These are phyloP conservation scores for Scortum barcoo DNA, from an alignment of 2,113 vertebrate genomes.

Conservation along the genomic window DNA sequence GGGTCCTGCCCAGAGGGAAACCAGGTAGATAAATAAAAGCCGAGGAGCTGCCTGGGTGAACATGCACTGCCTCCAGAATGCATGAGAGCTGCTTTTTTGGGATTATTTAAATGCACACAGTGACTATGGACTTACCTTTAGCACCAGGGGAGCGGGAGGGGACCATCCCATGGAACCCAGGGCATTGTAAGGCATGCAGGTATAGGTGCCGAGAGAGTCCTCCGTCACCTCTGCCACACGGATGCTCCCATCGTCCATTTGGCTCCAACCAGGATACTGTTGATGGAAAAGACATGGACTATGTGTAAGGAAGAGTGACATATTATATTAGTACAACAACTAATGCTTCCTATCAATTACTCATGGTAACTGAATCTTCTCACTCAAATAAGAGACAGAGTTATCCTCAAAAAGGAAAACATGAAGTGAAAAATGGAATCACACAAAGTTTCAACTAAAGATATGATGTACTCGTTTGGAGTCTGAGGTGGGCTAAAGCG, in stretches of 20 bases:
- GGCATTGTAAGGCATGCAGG: constrained; percentile 99
- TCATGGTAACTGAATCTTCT: not conserved
- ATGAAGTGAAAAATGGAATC: not conserved
- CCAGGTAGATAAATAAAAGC: not conserved
- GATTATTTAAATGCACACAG: not conserved
- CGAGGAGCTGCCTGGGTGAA: not conserved
- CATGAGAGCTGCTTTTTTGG: not conserved
- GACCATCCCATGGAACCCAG: constrained; percentile 99
- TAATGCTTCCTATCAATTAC: not conserved
- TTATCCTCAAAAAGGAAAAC: not conserved
- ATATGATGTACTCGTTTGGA: not conserved
- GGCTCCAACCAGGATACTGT: constrained; percentile 95
- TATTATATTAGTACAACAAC: not conserved
- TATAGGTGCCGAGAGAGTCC: constrained; percentile 98
- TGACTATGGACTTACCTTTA: constrained; percentile 89
- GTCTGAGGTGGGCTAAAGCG: not conserved
- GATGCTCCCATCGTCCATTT: constrained; percentile 97
- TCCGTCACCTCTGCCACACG: constrained; percentile 97
- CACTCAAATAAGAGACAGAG: not conserved
- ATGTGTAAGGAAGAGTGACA: not conserved
- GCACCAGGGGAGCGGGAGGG: constrained; percentile 95
- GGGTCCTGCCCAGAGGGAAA: constrained; percentile 87
- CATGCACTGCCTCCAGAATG: not conserved
- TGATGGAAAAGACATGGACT: constrained; percentile 1
- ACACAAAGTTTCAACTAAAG: not conserved